A percentile compares a stretch with the other conserved stretches of the same genome.
Evolutionary conservation across 2,113 vertebrate species (phyloP).

Genomic region (Cavia aperea): DNA sequence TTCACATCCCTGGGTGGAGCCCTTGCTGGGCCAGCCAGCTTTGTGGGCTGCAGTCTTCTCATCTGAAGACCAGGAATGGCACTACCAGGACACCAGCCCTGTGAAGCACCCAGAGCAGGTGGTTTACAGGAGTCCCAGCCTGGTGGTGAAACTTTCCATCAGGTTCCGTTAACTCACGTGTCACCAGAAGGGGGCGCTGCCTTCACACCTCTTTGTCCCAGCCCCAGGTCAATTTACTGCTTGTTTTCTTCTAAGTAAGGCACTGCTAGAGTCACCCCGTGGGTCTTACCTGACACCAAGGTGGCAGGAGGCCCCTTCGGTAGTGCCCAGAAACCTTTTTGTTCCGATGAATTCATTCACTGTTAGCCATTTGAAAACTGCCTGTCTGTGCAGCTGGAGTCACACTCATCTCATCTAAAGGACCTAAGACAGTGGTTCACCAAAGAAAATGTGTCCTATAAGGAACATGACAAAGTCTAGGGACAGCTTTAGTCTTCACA

Average conservation of each 20-base stretch:
- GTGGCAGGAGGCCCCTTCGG: neutral
- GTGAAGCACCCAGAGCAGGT: rapidly evolving
- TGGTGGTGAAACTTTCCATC: rapidly evolving
- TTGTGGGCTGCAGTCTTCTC: neutral
- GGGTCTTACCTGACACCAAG: rapidly evolving
- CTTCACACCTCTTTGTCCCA: neutral
- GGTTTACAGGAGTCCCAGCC: neutral
- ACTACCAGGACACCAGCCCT: neutral
- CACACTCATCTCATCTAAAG: neutral
- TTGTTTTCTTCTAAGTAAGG: rapidly evolving
- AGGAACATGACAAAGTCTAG: neutral
- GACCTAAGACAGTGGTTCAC: neutral
- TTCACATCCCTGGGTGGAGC: neutral
- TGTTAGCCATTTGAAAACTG: neutral
- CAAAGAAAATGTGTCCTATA: neutral
- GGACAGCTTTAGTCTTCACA: neutral
- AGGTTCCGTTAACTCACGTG: neutral
- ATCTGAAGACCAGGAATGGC: neutral
- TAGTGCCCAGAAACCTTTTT: neutral
- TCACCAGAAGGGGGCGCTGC: neutral
- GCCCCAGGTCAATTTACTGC: neutral
- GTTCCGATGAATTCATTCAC: neutral
- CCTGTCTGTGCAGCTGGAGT: neutral
- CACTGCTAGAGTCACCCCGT: neutral
- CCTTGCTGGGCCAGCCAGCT: rapidly evolving